Percentiles rank a stretch among this genome's conserved stretches.
Evolutionary conservation across 2,888 invertebrate genomes (phyloP).

Genomic region (Zygaena filipendulae): DNA sequence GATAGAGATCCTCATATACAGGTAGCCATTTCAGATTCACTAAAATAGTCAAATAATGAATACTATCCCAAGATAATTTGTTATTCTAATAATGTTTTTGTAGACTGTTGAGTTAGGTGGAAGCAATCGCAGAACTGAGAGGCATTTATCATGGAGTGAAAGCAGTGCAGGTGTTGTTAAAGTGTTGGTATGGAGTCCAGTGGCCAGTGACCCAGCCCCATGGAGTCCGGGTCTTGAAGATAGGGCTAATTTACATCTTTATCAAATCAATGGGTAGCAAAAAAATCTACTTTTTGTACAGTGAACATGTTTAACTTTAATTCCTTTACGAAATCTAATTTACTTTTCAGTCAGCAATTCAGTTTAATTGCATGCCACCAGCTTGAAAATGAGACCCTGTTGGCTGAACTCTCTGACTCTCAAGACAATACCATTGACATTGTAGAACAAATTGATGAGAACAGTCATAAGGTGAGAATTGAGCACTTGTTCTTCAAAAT

Average conservation of each 20-base stretch:
- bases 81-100: too few species aligned
- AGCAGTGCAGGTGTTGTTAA: slow-evolving; percentile 26
- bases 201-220: slow-evolving; percentile 89
- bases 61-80: too few species aligned
- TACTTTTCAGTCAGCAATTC: slow-evolving; percentile 70
- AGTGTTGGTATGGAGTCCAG: slow-evolving; percentile 87
- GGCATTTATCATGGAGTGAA: slow-evolving; percentile 52
- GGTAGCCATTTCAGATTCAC: too few species aligned
- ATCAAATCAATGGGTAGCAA: slow-evolving; percentile 75
- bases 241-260: slow-evolving; percentile 88
- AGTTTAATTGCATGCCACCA: slow-evolving; percentile 83
- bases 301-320: too few species aligned
- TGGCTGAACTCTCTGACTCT: slow-evolving; percentile 79
- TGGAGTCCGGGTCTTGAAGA: slow-evolving; percentile 93
- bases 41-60: too few species aligned
- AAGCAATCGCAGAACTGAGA: slow-evolving; percentile 49
- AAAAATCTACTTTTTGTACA: too few species aligned
- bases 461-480: slow-evolving; percentile 41
- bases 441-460: slow-evolving; percentile 87
- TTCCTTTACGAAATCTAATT: too few species aligned
- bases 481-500: too few species aligned
- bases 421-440: slow-evolving; percentile 78
- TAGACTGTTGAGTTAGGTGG: slow-evolving; percentile 60
- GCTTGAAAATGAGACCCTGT: slow-evolving; percentile 90
- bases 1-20: slow-evolving; percentile 76